A percentile compares a stretch with the other conserved stretches of the same genome.
phyloP scores from a whole-genome alignment of 2,888 invertebrate genomes.

The Parapristionchus giblindavisi region DNA sequence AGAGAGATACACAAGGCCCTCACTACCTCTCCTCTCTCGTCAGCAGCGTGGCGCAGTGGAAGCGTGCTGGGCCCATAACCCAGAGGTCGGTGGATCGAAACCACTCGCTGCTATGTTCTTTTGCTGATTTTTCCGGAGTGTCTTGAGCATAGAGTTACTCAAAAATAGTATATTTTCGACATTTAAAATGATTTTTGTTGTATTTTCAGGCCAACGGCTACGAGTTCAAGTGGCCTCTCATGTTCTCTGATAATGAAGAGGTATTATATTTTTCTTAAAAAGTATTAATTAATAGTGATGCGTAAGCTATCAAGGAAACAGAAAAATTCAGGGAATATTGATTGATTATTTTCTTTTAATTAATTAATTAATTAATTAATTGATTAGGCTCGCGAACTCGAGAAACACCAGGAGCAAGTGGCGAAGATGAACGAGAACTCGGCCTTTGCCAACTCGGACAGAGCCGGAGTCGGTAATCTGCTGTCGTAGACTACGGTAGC shows the following conservation, averaged over 20 bases:
- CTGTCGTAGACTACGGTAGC: conserved; percentile 11
- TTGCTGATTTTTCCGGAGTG: conserved; percentile 14
- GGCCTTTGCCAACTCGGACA: conserved; percentile 54
- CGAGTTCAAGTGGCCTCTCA: conserved; percentile 52
- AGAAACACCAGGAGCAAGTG: conserved; percentile 50
- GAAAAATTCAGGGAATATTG: no score
- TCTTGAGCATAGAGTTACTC: no score
- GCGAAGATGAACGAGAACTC: conserved; percentile 48
- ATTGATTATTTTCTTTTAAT: not conserved
- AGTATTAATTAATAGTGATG: no score
- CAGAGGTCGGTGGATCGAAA: conserved; percentile 82
- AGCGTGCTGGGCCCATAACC: conserved; percentile 86
- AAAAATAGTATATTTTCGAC: not conserved
- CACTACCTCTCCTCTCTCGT: no score
- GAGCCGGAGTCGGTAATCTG: conserved; percentile 43
- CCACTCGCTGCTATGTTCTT: conserved; percentile 48
- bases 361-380: conserved; percentile 12
- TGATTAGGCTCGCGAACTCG: conserved; percentile 39
- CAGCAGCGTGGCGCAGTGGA: conserved; percentile 84
- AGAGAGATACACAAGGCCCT: no score
- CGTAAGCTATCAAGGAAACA: no score
- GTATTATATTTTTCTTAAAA: conserved; percentile 26
- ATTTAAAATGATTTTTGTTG: no score
- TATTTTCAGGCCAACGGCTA: conserved; percentile 47
- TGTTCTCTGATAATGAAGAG: conserved; percentile 52